These are phyloP conservation scores for Riptortus pedestris DNA, from an alignment of 1,140 invertebrate genomes.

Conservation along the genomic window DNA sequence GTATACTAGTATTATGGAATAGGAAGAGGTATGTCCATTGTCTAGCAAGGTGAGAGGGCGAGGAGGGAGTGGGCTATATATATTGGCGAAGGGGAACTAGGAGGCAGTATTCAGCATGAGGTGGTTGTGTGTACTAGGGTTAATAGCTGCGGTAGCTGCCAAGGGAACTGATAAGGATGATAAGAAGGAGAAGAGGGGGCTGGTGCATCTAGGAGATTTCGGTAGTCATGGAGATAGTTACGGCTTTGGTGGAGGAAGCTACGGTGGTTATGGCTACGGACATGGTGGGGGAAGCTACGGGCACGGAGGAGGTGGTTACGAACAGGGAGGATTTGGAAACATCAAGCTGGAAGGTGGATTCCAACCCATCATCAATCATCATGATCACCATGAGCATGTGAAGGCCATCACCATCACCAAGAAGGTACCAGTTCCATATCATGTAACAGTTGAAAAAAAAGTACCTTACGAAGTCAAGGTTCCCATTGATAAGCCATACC, in stretches of 20 bases:
- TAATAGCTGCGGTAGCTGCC: no score
- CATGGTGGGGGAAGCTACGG: neutral
- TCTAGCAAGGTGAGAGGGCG: no score
- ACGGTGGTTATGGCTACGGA: neutral
- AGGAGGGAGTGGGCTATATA: no score
- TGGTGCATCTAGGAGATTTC: neutral
- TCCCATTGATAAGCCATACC: slow-evolving; percentile 45
- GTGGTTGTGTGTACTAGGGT: no score
- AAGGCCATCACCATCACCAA: slow-evolving; percentile 61
- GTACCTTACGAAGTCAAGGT: slow-evolving; percentile 43
- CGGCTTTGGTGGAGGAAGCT: neutral
- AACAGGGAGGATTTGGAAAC: neutral
- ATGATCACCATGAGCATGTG: slow-evolving; percentile 33
- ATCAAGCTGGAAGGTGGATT: slow-evolving; percentile 15
- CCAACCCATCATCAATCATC: slow-evolving; percentile 15
- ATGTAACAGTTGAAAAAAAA: slow-evolving; percentile 23
- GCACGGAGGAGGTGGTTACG: neutral
- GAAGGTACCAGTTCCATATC: slow-evolving; percentile 35
- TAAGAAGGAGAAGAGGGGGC: neutral
- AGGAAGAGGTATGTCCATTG: no score
- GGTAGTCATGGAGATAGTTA: neutral
- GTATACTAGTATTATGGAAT: no score
- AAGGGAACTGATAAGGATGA: no score
- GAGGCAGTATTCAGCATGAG: no score
- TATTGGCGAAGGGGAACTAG: no score